Evolutionary conservation across 2,888 invertebrate species (phyloP), one percentile per base, ranked within the genome.

Genomic region (Eudasyphora cyanicolor): DNA sequence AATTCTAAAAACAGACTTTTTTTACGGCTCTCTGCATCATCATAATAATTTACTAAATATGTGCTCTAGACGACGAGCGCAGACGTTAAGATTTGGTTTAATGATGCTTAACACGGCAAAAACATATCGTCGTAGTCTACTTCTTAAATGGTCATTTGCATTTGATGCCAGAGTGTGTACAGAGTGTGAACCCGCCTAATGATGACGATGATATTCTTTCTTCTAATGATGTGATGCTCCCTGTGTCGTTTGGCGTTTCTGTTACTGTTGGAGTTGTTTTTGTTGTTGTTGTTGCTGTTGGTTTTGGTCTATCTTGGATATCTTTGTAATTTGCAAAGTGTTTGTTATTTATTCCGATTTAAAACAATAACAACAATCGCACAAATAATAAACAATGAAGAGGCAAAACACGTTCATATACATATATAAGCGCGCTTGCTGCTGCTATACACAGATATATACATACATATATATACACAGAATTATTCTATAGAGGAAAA

Each of bases 361-460:
- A 21, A 38, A 42, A 42, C 67, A 67, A 67, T 24, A 67, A 24
- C 67, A 67, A 42, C 42, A 21, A 35, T 1, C 38, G 38, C 38
- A 21, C 21, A 32, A 67, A 67, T 67, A 67, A 67, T 67, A 67
- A 67, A 67, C 67, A 67, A 67, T 67, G 42, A 42, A 67, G 1
- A 21, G 27, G 62, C n/a, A n/a, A 62, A 62, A n/a, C 32, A 62
- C 57, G 27, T 57, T 45, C 45, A 5, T 45, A 35, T 35, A 35
- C 45, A 45, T 12, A n/a, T n/a, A n/a, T n/a, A n/a, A n/a, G n/a
- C n/a, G n/a, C n/a, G n/a, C n/a, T n/a, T n/a, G n/a, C n/a, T n/a
- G n/a, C n/a, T n/a, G n/a, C n/a, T n/a, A 45, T 10, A 38, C n/a
- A 45, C 45, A 45, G 2, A 45, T n/a, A n/a, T 1, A 27, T 1